Conservation (phyloP, 2,797 vertebrate genomes). For the Cirrhinus mrigala region DNA sequence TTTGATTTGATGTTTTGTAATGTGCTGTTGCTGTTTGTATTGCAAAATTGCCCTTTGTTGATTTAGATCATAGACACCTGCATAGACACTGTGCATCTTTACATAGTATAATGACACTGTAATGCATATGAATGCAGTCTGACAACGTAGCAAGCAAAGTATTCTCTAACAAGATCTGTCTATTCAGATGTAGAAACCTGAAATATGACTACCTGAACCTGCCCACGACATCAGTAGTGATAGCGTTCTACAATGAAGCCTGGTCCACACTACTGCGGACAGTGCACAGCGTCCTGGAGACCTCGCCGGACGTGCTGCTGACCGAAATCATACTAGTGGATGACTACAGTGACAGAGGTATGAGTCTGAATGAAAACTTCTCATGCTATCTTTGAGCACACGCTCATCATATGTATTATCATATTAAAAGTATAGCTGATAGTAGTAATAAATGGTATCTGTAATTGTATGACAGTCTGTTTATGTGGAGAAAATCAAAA, state of each 20-base stretch:
- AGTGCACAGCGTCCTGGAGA: slow-evolving; percentile 94
- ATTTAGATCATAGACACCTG: neutral
- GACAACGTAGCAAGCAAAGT: neutral
- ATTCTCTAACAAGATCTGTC: neutral
- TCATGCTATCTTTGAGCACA: neutral
- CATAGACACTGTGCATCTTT: neutral
- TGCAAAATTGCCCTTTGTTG: neutral
- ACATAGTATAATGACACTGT: neutral
- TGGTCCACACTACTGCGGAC: slow-evolving; percentile 89
- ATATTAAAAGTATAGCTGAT: neutral
- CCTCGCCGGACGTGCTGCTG: slow-evolving; percentile 90
- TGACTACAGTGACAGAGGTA: slow-evolving; percentile 97
- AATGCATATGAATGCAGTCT: neutral
- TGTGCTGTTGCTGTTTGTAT: neutral
- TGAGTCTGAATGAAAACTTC: neutral
- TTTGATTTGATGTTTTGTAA: neutral
- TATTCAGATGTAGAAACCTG: slow-evolving; percentile 85
- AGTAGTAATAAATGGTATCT: neutral
- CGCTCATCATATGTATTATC: neutral
- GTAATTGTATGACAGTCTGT: neutral
- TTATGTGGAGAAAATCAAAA: neutral
- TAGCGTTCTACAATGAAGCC: slow-evolving; percentile 91
- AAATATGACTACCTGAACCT: slow-evolving; percentile 81
- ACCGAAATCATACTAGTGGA: slow-evolving; percentile 95
- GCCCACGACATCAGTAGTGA: slow-evolving; percentile 85